Conservation (phyloP, 2,797 vertebrate species). For the Allobates femoralis region DNA sequence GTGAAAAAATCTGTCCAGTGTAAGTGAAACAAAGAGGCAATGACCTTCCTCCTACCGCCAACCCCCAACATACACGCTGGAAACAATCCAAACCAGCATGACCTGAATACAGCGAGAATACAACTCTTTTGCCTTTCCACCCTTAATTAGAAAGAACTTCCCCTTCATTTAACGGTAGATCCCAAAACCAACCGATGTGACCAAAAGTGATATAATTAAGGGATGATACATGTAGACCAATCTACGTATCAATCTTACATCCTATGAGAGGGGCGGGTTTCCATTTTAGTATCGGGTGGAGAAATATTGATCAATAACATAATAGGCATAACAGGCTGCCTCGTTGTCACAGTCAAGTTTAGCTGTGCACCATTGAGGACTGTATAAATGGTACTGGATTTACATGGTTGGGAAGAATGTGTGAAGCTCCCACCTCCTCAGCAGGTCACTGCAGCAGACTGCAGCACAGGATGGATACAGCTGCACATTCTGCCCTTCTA, state of each 20-base stretch:
- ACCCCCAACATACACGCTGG: neutral
- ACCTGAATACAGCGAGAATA: neutral
- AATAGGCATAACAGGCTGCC: neutral
- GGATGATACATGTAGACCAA: neutral
- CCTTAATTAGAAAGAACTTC: conserved; percentile 2
- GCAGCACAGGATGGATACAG: conserved; percentile 14
- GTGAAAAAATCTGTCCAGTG: neutral
- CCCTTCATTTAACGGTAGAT: neutral
- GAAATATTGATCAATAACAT: conserved; percentile 25
- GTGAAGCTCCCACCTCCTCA: neutral
- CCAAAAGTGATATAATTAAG: conserved; percentile 24
- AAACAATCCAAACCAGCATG: neutral
- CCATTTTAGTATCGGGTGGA: neutral
- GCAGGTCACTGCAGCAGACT: neutral
- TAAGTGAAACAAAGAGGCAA: neutral
- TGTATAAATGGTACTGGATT: neutral
- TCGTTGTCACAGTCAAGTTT: neutral
- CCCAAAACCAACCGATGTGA: neutral
- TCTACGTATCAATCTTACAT: neutral
- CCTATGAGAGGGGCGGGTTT: neutral
- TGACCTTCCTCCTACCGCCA: too few relatives aligned
- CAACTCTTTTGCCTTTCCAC: neutral
- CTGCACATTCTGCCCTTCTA: neutral
- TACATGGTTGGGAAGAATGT: neutral
- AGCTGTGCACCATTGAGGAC: neutral